Evolutionary conservation across 23 tunicate species (phyloP), one percentile per base, ranked within the genome.

Genomic region (Halocynthia roretzi): DNA sequence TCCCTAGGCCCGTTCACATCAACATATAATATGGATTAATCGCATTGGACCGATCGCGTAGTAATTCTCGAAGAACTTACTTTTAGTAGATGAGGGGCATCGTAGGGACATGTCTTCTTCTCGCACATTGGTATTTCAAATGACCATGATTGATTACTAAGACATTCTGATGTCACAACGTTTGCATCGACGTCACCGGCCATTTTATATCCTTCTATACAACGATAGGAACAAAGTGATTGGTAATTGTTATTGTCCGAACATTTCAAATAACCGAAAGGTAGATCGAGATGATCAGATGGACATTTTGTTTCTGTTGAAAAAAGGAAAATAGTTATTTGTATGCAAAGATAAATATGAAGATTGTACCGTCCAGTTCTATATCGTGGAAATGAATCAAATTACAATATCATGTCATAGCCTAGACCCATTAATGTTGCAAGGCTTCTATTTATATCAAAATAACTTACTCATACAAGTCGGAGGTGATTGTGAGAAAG

Each of bases 121-220:
- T 90, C 96, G 69, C 96, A 90, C 19, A 84, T 84, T 10, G 96
- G 89, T 19, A 80, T 62, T 10, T 61, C 83, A 12, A 53, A 22
- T 20, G 64, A 56, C 96, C 96, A 90, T 10, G 60, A 17, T 18
- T 61, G 71, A 62, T 83, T 72, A 49, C 75, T 58, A 6, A 66
- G 60, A 54, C 96, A 90, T 54, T 71, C 60, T 6, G 87, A 64
- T 12, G 80, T 74, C 77, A 85, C 67, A 20, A 55, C 0, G 52
- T 80, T 61, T 8, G 53, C 23, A 23, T 66, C 76, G 17, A 50
- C 62, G 54, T 85, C 52, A 53, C 54, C 74, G 70, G 80, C 54
- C 44, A 90, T 53, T 20, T 78, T 83, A 71, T 71, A 90, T 20
- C 83, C 86, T 6, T 18, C 73, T 19, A 62, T 63, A 53, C 96